phyloP scores from a whole-genome alignment of 2,888 invertebrate genomes.

The Molanna angustata region DNA sequence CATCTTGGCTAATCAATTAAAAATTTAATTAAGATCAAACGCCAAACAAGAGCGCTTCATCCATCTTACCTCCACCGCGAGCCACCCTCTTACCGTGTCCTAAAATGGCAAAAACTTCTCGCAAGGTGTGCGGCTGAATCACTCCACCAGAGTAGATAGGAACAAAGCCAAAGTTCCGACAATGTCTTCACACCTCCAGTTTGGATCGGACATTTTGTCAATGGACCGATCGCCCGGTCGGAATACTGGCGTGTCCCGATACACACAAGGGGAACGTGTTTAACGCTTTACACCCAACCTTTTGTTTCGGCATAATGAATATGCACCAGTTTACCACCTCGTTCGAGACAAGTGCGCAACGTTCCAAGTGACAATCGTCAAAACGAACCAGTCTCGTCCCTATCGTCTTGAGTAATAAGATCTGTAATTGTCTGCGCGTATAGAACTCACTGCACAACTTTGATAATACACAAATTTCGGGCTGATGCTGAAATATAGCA shows the following conservation, averaged over 20 bases:
- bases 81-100: too few species aligned
- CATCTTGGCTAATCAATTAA: too few species aligned
- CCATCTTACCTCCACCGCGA: too few species aligned
- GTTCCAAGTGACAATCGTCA: conserved; percentile 35
- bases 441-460: conserved; percentile 6
- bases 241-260: conserved; percentile 40
- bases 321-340: conserved; percentile 40
- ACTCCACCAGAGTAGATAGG: too few species aligned
- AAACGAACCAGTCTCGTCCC: conserved; percentile 8
- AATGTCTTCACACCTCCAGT: too few species aligned
- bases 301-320: conserved; percentile 45
- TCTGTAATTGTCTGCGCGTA: neutral
- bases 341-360: conserved; percentile 40
- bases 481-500: conserved; percentile 32
- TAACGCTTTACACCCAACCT: conserved; percentile 43
- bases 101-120: too few species aligned
- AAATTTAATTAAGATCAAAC: too few species aligned
- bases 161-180: too few species aligned
- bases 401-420: neutral
- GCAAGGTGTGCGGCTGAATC: too few species aligned
- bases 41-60: too few species aligned
- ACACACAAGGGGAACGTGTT: conserved; percentile 32
- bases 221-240: conserved; percentile 52
- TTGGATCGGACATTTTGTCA: conserved; percentile 40
- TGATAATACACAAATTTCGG: conserved; percentile 8